Conservation (phyloP, 1,140 invertebrate genomes). For the Diplogasteroides magnus region DNA sequence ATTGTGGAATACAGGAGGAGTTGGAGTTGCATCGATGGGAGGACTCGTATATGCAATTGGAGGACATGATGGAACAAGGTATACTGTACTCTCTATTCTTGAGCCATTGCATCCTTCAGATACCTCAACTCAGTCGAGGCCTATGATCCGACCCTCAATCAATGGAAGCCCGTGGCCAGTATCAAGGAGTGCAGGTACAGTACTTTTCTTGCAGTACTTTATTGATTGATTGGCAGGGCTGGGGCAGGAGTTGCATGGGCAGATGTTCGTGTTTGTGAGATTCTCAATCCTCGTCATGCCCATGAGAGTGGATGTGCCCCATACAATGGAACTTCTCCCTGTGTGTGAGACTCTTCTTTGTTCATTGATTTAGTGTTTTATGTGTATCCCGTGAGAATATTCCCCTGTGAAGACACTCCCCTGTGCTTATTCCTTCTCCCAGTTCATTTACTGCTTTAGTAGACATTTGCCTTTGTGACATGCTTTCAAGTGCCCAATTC, state of each 20-base stretch:
- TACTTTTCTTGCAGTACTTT: conserved; percentile 2
- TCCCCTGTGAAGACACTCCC: too few relatives aligned
- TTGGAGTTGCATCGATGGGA: conserved; percentile 42
- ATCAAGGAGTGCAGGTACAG: conserved; percentile 51
- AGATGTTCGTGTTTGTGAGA: conserved; percentile 60
- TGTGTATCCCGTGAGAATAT: too few relatives aligned
- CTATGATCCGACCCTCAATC: conserved; percentile 56
- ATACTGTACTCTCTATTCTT: background rate
- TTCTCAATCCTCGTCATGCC: background rate
- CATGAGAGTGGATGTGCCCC: conserved; percentile 23
- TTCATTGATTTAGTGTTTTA: too few relatives aligned
- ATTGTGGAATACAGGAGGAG: conserved; percentile 29
- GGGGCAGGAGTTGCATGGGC: conserved; percentile 40
- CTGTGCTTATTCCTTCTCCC: too few relatives aligned
- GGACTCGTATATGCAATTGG: conserved; percentile 58
- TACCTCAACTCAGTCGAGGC: conserved; percentile 59
- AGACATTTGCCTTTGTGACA: too few relatives aligned
- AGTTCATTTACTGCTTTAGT: too few relatives aligned
- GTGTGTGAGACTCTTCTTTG: background rate
- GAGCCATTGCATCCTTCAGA: conserved; percentile 23
- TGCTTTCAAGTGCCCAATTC: too few relatives aligned
- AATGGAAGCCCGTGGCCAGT: conserved; percentile 54
- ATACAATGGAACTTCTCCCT: conserved; percentile 2
- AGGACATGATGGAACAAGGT: conserved; percentile 56
- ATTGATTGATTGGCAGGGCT: conserved; percentile 27